Evolutionary conservation across 2,888 invertebrate genomes (phyloP), one percentile per base, ranked within the genome.

Genomic region (Thymelicus sylvestris): DNA sequence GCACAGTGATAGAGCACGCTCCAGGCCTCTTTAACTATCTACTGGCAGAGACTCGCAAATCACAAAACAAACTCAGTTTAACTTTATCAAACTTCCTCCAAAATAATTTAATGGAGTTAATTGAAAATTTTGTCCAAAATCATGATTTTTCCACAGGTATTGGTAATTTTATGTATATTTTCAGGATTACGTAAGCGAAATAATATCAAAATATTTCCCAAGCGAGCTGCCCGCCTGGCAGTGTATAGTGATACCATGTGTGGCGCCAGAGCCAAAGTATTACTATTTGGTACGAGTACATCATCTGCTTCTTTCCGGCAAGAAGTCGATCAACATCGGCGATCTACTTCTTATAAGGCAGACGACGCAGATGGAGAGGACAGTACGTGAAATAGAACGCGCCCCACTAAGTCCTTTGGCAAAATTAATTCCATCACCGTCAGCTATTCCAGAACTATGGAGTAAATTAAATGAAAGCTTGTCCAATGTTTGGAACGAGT

Each of bases 401-500:
- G 81, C 82, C 5, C 83, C 86, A 67, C 82, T 88, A 75, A 95
- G 93, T 83, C 95, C 91, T 73, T 86, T 92, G 77, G 86, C 91
- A 1, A 90, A 95, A 73, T 93, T 96, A 10, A 93, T 96, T 60
- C 94, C 95, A 12, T 91, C 93, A 24, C 95, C 96, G 0, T 93
- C 95, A 72, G 95, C 96, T 19, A 94, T 96, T 65, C 96, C 96
- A 31, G 94, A 95, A 70, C 89, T 97, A 10, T 95, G 95, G 83
- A 95, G 95, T 52, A 96, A 96, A 75, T 77, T 97, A 13, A 94
- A 95, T 55, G 96, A 96, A 77, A 95, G 95, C 72, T 86, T 96
- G 47, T 95, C 96, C 19, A 97, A 97, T 77, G 93, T 95, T 24
- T 97, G 97, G 97, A 97, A 97, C 81, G 97, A 97, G 79, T 97